These are phyloP conservation scores for Leptinotarsa defecta DNA, from an alignment of 1,140 invertebrate genomes.

Conservation along the genomic window DNA sequence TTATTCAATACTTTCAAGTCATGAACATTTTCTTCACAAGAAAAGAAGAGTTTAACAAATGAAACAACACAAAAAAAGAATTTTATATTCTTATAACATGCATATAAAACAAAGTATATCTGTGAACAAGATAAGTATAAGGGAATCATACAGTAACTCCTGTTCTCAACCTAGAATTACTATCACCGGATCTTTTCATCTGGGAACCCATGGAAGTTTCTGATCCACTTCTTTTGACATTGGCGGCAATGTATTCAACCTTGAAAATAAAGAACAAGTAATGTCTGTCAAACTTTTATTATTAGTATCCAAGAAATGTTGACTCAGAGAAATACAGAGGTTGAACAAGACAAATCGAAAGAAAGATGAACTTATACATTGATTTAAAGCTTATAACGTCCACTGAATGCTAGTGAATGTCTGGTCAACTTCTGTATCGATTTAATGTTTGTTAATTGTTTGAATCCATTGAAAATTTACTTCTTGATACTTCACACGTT, in stretches of 20 bases:
- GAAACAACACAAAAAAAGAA: too few relatives aligned
- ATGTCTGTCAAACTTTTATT: too few relatives aligned
- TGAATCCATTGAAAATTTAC: not conserved
- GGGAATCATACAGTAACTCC: conserved; percentile 33
- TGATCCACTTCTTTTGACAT: conserved; percentile 32
- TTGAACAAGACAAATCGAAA: too few relatives aligned
- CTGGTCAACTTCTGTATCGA: not conserved
- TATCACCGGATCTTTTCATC: conserved; percentile 27
- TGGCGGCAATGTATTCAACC: conserved; percentile 34
- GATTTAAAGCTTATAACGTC: too few relatives aligned
- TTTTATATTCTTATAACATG: not conserved
- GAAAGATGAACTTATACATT: too few relatives aligned
- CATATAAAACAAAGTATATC: conserved; percentile 7
- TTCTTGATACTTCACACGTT: not conserved
- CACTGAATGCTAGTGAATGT: not conserved
- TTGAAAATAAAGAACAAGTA: conserved; percentile 16
- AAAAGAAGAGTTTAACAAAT: too few relatives aligned
- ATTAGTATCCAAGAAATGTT: too few relatives aligned
- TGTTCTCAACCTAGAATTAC: conserved; percentile 30
- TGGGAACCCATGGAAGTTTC: conserved; percentile 15
- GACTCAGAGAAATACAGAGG: too few relatives aligned
- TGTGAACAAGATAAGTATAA: not conserved
- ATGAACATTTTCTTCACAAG: too few relatives aligned
- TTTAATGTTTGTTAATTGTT: conserved; percentile 15
- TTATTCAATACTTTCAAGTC: not conserved